A percentile compares a stretch with the other conserved stretches of the same genome.
These are phyloP conservation scores for Pedetes capensis DNA, from an alignment of 2,113 vertebrate species.

Conservation along the genomic window DNA sequence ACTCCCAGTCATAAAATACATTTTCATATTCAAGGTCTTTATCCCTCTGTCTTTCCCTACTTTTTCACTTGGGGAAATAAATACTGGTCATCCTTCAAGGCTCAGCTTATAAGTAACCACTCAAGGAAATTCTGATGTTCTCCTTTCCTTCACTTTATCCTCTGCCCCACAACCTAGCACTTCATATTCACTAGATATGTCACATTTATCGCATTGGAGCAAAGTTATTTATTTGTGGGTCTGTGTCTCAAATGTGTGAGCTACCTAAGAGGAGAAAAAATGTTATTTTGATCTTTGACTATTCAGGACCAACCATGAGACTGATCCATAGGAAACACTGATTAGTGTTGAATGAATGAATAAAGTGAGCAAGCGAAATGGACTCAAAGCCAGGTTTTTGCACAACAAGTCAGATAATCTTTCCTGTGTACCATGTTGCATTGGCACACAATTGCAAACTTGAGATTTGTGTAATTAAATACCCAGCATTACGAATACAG, in stretches of 20 bases:
- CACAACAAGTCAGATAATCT: not conserved
- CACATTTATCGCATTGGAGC: not conserved
- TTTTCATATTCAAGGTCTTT: not conserved
- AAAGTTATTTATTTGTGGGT: not conserved
- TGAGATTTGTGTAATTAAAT: not conserved
- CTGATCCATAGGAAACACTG: not conserved
- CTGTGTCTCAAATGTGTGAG: not conserved
- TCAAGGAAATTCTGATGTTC: not conserved
- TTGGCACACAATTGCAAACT: not conserved
- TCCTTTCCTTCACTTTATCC: not conserved
- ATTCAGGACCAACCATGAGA: not conserved
- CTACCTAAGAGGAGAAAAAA: not conserved
- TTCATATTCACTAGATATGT: not conserved
- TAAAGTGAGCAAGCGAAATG: not conserved
- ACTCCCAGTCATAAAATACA: not conserved
- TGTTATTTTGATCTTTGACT: not conserved
- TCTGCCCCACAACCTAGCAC: not conserved
- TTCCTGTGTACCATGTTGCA: not conserved
- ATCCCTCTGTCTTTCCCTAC: not conserved
- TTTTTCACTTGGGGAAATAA: constrained; percentile 4
- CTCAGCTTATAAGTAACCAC: not conserved
- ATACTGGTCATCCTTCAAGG: not conserved
- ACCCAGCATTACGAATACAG: too few species aligned
- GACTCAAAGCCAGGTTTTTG: not conserved
- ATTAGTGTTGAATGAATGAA: not conserved